These are phyloP conservation scores for Corapipo altera DNA, from an alignment of 2,113 vertebrate species.

Conservation along the genomic window DNA sequence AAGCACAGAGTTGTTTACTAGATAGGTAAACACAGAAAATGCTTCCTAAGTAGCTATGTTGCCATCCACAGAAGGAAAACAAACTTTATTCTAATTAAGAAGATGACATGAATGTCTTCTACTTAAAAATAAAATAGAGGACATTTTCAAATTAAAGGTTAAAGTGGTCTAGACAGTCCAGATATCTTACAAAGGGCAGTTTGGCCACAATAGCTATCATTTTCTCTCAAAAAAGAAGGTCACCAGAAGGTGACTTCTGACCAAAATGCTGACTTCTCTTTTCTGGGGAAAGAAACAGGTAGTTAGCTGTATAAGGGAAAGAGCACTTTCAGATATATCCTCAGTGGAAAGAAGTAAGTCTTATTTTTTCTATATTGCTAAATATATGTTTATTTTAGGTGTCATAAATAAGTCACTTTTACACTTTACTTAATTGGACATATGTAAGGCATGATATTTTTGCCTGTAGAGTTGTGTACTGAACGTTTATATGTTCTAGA, in stretches of 20 bases:
- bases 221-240: not conserved
- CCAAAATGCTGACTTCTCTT: not conserved
- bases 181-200: not conserved
- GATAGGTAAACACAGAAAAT: not conserved
- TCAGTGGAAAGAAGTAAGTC: not conserved
- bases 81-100: not conserved
- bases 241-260: not conserved
- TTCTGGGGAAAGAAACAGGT: not conserved
- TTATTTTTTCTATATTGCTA: not conserved
- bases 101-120: not conserved
- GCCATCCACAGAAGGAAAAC: not conserved
- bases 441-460: not conserved
- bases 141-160: not conserved
- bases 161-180: not conserved
- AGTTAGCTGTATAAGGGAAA: not conserved
- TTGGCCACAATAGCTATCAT: not conserved
- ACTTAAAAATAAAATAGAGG: not conserved
- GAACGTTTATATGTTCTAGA: not conserved
- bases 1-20: not conserved
- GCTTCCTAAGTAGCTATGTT: not conserved
- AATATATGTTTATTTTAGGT: not conserved
- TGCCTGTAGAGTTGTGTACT: rapidly evolving
- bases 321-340: not conserved
- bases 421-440: not conserved
- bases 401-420: not conserved